Evolutionary conservation across 2,797 vertebrate species (phyloP).

Genomic region (Glyptemys insculpta): DNA sequence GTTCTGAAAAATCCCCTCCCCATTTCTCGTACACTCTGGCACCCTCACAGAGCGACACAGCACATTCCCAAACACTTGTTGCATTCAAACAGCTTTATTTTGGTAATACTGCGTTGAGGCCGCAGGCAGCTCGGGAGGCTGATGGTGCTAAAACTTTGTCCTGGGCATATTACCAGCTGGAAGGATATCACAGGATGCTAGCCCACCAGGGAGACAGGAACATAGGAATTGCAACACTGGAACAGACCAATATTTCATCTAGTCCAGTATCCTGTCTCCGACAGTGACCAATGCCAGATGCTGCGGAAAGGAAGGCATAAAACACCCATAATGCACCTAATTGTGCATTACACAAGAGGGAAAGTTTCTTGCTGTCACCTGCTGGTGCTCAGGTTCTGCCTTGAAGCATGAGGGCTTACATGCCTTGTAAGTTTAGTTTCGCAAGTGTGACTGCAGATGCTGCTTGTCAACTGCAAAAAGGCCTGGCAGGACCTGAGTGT

Average conservation of each 20-base stretch:
- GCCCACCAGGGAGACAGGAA: constrained; percentile 48
- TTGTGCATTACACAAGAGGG: accelerated
- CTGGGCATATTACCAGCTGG: constrained; percentile 66
- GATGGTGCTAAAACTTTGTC: constrained; percentile 62
- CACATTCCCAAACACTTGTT: constrained; percentile 46
- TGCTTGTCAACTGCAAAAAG: background rate
- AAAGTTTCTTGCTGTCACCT: background rate
- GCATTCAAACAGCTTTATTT: constrained; percentile 52
- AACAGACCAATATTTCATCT: background rate
- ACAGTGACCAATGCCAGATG: background rate
- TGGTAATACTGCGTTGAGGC: background rate
- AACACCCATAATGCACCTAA: background rate
- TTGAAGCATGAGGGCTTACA: background rate
- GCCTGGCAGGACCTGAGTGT: accelerated
- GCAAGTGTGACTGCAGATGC: accelerated
- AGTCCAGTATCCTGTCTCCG: background rate
- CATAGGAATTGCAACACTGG: accelerated
- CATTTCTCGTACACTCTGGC: background rate
- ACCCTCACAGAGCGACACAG: background rate
- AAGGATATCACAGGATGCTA: constrained; percentile 37
- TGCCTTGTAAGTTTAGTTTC: background rate
- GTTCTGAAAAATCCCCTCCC: background rate
- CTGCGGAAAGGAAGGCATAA: background rate
- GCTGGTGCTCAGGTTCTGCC: background rate
- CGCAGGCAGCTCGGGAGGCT: background rate